Base-by-base conservation (phyloP, 2,113 vertebrate species). In the Chamaea fasciata region DNA sequence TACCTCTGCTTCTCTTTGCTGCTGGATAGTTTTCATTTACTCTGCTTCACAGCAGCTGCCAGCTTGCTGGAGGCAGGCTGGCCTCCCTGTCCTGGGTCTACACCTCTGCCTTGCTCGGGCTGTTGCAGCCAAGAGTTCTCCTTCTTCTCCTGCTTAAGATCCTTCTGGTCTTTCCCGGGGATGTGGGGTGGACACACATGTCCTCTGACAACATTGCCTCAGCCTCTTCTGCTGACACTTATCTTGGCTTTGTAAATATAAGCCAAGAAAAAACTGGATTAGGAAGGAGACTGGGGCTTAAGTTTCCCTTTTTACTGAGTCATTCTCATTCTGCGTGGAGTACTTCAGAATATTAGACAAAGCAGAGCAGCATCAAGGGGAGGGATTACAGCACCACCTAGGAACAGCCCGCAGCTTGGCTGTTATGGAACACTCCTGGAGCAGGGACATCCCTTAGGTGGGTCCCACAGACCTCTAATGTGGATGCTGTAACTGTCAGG, bases 51-150 rank as follows among this genome's bases (percentile, higher is more conserved):
- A 71, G 64, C 10, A 46, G 52, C 23, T 17, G 13, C 11, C 27
- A 27, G 56, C 22, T 55, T 20, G 15, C 19, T 70, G 60, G 39
- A 35, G 37, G 20, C 42, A 57, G 52, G 15, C 12, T 70, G 64
- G 14, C 16, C 27, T 53, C 31, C 35, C 27, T 26, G 16, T 2
- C 2, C 44, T 15, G 11, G 2, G 21, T 19, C 50, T 77, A 33
- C 10, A 11, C 7, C 16, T 35, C 62, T 75, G 49, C 33, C 59
- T 84, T 0, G 0, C 20, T 62, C 14, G 27, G n/a, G 37, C 8
- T 55, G 35, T 12, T 89, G 50, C 15, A 47, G 21, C 24, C 12
- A 52, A 80, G 31, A 5, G 3, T 21, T 80, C 41, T 33, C 9
- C 27, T 65, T 62, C 28, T 68, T 71, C 23, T 33, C 5, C 52